Evolutionary conservation across 2,797 vertebrate species (phyloP), one percentile per base, ranked within the genome.

Genomic region (Uromys caudimaculatus): DNA sequence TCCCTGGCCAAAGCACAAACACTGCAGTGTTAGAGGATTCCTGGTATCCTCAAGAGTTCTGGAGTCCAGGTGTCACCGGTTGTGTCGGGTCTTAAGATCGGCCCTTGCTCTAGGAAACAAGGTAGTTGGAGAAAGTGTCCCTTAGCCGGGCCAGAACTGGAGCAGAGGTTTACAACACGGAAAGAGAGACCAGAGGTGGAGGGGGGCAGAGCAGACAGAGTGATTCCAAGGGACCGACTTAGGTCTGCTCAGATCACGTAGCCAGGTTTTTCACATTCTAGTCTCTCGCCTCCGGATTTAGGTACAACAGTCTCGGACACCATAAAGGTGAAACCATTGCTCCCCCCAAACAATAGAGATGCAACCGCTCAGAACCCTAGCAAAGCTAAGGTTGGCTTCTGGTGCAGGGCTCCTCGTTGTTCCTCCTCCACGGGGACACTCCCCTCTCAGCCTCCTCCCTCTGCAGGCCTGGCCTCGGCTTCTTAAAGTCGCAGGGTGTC

Each of bases 401-500:
- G 24, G 1, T 0, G 13, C 84, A 12, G 0, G 0, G 67, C 21
- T 62, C 64, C 32, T 2, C 29, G 3, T 62, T 0, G 10, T 16
- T 2, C 84, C 64, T 58, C 89, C 90, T 54, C 89, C 77, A 4
- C 19, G 0, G 73, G 92, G 90, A 89, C 93, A 93, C 91, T 85
- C 87, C 88, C 93, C 90, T 89, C 91, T 95, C 90, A 91, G 21
- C 86, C 96, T 90, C 78, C 41, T 54, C 67, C 81, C 95, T 71
- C 76, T 0, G 13, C 50, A 0, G 81, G 89, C 67, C 56, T 27
- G 69, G 93, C 94, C 92, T 96, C 9, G 11, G 97, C 86, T 76
- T 95, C 97, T 97, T 97, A 97, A 97, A 98, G 96, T 95, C 94
- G 32, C 84, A 97, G 96, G 86, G 95, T 78, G 91, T 85, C 96